phyloP scores from a whole-genome alignment of 2,113 vertebrate species.

The Osmerus mordax region DNA sequence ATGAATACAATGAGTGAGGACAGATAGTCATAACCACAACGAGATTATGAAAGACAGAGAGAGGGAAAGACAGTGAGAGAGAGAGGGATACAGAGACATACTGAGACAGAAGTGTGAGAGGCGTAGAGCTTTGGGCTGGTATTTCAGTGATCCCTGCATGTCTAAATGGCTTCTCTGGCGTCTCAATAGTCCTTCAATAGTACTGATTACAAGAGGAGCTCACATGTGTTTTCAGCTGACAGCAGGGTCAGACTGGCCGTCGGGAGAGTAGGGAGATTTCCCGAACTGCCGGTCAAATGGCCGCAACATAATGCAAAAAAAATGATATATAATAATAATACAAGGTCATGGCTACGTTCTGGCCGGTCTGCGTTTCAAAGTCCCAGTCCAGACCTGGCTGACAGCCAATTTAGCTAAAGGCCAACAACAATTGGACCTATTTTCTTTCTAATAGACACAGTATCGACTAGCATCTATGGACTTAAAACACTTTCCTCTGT shows the following conservation, averaged over 20 bases:
- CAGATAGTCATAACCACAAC: too few species aligned
- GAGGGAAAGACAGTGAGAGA: conserved; percentile 3
- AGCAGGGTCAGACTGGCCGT: background rate
- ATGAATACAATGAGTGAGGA: too few species aligned
- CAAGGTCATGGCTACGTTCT: too few species aligned
- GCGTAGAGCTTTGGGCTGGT: conserved; percentile 17
- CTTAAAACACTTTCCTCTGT: conserved; percentile 33
- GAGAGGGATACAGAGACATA: conserved; percentile 14
- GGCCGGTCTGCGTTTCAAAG: too few species aligned
- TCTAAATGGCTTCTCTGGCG: conserved; percentile 45
- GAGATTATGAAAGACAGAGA: background rate
- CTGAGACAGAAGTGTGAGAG: conserved; percentile 24
- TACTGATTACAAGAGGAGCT: conserved; percentile 48
- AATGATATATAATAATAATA: too few species aligned
- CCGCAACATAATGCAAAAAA: too few species aligned
- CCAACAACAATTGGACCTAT: conserved; percentile 45
- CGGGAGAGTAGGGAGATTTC: too few species aligned
- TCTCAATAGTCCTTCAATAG: conserved; percentile 53
- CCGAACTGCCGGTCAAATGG: too few species aligned
- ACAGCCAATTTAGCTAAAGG: conserved; percentile 51
- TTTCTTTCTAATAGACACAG: conserved; percentile 48
- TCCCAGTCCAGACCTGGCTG: conserved; percentile 33
- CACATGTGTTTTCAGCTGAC: conserved; percentile 67
- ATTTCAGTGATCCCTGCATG: conserved; percentile 52
- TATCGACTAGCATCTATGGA: conserved; percentile 32